Evolutionary conservation across 1,140 invertebrate species (phyloP).

Genomic region (Drosophila pallidifrons): DNA sequence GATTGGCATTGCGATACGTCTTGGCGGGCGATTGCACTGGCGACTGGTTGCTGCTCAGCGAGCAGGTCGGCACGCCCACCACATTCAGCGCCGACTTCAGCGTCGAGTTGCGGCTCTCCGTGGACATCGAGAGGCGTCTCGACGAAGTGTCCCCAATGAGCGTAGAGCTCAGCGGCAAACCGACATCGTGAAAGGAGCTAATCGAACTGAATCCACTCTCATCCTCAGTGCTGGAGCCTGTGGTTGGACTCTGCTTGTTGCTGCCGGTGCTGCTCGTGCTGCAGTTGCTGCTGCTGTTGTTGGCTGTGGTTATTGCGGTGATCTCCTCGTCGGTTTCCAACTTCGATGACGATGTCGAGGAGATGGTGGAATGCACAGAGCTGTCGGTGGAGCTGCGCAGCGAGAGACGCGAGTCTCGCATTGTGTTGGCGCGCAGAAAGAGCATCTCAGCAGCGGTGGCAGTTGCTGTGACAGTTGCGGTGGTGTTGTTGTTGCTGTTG

Average conservation of each 20-base stretch:
- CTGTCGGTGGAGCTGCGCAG: slow-evolving; percentile 83
- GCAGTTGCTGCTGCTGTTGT: slow-evolving; percentile 27
- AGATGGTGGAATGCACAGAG: slow-evolving; percentile 84
- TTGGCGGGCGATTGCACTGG: slow-evolving; percentile 59
- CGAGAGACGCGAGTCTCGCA: slow-evolving; percentile 79
- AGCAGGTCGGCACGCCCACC: slow-evolving; percentile 51
- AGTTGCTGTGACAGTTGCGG: slow-evolving; percentile 34
- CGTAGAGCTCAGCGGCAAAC: slow-evolving; percentile 86
- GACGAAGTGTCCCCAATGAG: slow-evolving; percentile 53
- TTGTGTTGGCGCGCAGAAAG: slow-evolving; percentile 75
- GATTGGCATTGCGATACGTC: slow-evolving; percentile 77
- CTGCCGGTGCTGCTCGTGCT: slow-evolving; percentile 11
- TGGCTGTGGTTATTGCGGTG: slow-evolving; percentile 29
- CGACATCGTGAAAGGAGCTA: slow-evolving; percentile 92
- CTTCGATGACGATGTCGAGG: slow-evolving; percentile 80
- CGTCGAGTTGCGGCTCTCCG: slow-evolving; percentile 78
- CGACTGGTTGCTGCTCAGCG: slow-evolving; percentile 31
- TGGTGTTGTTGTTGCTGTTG: slow-evolving; percentile 14
- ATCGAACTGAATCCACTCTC: slow-evolving; percentile 93
- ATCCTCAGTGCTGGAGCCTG: slow-evolving; percentile 87
- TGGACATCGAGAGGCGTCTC: slow-evolving; percentile 53
- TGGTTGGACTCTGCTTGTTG: slow-evolving; percentile 43
- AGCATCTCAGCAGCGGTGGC: slow-evolving; percentile 67
- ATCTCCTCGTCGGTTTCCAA: slow-evolving; percentile 81
- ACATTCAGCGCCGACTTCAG: slow-evolving; percentile 69